Base-by-base conservation (phyloP, 2,113 vertebrate species). In the Elephantulus edwardii region DNA sequence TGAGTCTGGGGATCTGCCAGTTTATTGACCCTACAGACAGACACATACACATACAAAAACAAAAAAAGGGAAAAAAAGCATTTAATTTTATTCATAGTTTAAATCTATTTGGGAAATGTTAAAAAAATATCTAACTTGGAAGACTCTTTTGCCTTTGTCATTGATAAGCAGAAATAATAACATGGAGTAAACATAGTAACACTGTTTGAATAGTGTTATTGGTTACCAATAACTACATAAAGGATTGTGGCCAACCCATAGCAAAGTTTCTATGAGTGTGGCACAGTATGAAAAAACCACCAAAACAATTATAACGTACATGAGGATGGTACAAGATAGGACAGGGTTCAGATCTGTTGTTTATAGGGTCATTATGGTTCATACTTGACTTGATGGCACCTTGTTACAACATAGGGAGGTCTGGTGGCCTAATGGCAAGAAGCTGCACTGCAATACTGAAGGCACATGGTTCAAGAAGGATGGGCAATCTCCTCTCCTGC, bases 1-100 rank as follows among this genome's bases (percentile, higher is more conserved):
- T 98, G 98, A 93, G 98, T 97, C 94, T 98, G 98, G 71, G 98
- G 98, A 93, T 98, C 97, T 91, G 99, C 98, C 28, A 99, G 97
- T 91, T 99, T 99, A 79, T 98, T 98, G 60, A 99, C 99, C 93
- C 99, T 99, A 96, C 6, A 87, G n/a, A n/a, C n/a, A n/a, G n/a
- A n/a, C n/a, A n/a, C n/a, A n/a, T n/a, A n/a, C n/a, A n/a, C n/a
- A n/a, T n/a, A 91, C 7, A 83, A 9, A 56, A 2, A 91, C 26
- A n/a, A 13, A 89, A 16, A 89, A 86, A 64, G 86, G 58, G 86
- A 11, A 81, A 95, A 68, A 94, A 85, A 76, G 50, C 42, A 90
- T 83, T 92, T 92, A 12, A 35, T 64, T 91, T 93, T 86, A 80
- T 62, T 35, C 33, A 56, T 9, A 79, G 33, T 8, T 46, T 90